Percentiles rank a stretch among this genome's conserved stretches.
Evolutionary conservation across 2,113 vertebrate genomes (phyloP).

Genomic region (Megaptera novaeangliae): DNA sequence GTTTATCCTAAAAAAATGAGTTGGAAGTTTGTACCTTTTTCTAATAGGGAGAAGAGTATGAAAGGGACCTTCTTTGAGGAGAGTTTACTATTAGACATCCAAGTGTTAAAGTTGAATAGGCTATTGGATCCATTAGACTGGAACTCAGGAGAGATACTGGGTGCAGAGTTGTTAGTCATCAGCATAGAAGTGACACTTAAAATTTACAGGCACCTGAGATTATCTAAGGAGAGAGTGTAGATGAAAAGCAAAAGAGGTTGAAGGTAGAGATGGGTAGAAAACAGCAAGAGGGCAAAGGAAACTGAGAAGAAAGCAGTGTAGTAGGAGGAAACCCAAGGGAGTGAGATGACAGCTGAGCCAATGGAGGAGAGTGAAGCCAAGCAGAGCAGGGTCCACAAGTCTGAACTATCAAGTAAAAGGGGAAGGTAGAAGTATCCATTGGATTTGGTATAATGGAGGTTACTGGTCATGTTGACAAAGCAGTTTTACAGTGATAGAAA

Average conservation of each 20-base stretch:
- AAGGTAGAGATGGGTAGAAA: neutral
- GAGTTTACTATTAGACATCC: neutral
- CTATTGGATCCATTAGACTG: neutral
- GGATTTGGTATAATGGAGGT: neutral
- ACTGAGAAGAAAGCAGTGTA: neutral
- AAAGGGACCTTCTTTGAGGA: neutral
- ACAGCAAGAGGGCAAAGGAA: neutral
- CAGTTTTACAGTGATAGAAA: neutral
- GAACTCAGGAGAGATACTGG: neutral
- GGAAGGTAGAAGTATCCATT: neutral
- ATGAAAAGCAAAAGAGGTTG: neutral
- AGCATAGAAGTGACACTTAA: neutral
- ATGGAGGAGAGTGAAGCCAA: neutral
- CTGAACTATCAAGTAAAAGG: neutral
- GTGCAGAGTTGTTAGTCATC: neutral
- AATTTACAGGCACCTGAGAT: neutral
- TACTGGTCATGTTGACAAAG: neutral
- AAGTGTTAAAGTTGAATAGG: neutral
- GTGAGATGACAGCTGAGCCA: neutral
- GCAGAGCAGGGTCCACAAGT: neutral
- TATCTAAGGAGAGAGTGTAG: neutral
- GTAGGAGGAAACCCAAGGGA: neutral
- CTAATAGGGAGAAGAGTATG: neutral
- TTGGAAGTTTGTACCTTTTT: neutral
- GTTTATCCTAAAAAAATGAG: neutral